Evolutionary conservation across 2,888 invertebrate species (phyloP).

Genomic region (Linnaemya vulpina): DNA sequence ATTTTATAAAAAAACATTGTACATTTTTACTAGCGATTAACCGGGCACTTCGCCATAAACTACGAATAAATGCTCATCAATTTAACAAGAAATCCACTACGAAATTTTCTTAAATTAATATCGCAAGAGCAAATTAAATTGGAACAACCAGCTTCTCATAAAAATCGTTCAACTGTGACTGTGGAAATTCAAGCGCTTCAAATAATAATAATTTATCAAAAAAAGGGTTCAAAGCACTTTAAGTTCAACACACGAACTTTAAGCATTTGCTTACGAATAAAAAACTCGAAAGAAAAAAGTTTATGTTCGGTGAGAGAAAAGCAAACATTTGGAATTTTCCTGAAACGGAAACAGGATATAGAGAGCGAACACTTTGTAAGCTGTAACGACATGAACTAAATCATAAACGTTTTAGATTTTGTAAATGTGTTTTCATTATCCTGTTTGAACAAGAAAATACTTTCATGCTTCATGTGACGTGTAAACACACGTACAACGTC

Average conservation of each 20-base stretch:
- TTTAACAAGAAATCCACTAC: background rate
- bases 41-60: background rate
- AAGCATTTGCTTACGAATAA: background rate
- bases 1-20: too few relatives aligned
- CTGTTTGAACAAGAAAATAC: slow-evolving; percentile 42
- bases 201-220: background rate
- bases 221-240: slow-evolving; percentile 43
- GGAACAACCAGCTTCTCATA: slow-evolving; percentile 32
- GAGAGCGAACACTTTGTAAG: slow-evolving; percentile 59
- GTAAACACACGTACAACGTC: slow-evolving; percentile 59
- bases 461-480: slow-evolving; percentile 60
- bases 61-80: background rate
- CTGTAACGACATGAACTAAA: slow-evolving; percentile 48
- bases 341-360: slow-evolving; percentile 64
- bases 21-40: too few relatives aligned
- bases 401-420: slow-evolving; percentile 33
- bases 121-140: slow-evolving; percentile 27
- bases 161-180: slow-evolving; percentile 42
- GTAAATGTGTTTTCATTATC: slow-evolving; percentile 56
- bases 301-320: slow-evolving; percentile 12
- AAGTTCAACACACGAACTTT: slow-evolving; percentile 17
- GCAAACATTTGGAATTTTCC: slow-evolving; percentile 56
- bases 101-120: background rate
- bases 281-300: background rate
- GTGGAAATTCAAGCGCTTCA: slow-evolving; percentile 27